These are phyloP conservation scores for Proteles cristata DNA, from an alignment of 2,113 vertebrate species.

Conservation along the genomic window DNA sequence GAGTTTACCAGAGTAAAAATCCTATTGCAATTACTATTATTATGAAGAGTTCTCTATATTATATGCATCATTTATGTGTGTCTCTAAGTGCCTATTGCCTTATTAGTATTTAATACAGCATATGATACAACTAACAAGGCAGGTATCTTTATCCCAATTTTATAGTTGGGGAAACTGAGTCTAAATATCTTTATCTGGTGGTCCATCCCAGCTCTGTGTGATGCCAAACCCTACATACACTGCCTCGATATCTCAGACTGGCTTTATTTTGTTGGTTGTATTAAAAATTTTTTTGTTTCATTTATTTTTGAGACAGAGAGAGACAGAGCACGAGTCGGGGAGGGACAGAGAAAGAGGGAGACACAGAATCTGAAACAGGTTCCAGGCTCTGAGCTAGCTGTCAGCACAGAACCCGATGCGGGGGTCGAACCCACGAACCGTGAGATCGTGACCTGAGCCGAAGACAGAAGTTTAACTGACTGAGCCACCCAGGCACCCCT, in stretches of 20 bases:
- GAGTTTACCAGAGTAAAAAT: neutral
- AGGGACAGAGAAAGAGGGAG: too few species aligned
- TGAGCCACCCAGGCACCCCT: neutral
- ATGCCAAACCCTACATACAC: neutral
- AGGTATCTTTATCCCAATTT: neutral
- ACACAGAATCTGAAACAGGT: too few species aligned
- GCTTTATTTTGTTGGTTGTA: constrained; percentile 24
- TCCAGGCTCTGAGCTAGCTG: too few species aligned
- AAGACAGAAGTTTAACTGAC: too few species aligned
- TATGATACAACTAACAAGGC: neutral
- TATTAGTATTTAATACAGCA: neutral
- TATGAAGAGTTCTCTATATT: neutral
- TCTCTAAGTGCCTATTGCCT: neutral
- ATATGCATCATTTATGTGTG: neutral
- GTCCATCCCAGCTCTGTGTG: neutral
- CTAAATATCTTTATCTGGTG: neutral
- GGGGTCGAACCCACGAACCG: too few species aligned
- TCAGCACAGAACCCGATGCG: too few species aligned
- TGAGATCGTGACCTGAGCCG: too few species aligned
- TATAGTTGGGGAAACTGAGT: neutral
- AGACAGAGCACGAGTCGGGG: too few species aligned
- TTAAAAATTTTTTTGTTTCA: neutral
- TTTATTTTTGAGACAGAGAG: too few species aligned
- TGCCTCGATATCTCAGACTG: neutral
- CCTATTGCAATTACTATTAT: neutral